Evolutionary conservation across 2,113 vertebrate species (phyloP), one percentile per base, ranked within the genome.

Genomic region (Myxocyprinus asiaticus): DNA sequence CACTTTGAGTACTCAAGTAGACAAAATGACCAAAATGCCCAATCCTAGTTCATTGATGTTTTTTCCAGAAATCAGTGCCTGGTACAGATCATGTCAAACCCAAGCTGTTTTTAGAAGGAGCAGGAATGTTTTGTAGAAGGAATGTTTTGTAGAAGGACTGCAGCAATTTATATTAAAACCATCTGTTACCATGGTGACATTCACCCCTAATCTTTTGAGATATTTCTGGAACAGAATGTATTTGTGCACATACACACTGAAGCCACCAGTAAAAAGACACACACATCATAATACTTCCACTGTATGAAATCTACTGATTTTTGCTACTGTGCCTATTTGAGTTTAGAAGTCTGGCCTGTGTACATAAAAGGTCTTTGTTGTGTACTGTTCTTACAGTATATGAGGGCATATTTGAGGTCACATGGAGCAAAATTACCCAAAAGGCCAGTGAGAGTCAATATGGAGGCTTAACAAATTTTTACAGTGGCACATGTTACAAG

Each of bases 141-240:
- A 81, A 68, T 74, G 71, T 81, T 85, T 81, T 83, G 75, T 67
- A 55, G 70, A 45, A 71, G 67, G 65, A 79, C 71, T 85, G 72
- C 79, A 76, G 78, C 77, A 75, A 81, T 83, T 85, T 83, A 73
- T 78, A 81, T 67, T 77, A 79, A 81, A 85, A 68, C 22, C 22
- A 33, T 83, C 79, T 83, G 84, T 85, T 85, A 81, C 81, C 79
- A 85, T 85, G 84, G 81, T 81, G 79, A 83, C 76, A 67, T 76
- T 78, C 84, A 81, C 79, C 64, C 56, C 69, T 65, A 61, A 58
- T 81, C 79, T 68, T 51, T 68, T 15, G 71, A 84, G 76, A 81
- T 81, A 81, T 83, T 85, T 83, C 76, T 78, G 70, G 76, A 69
- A 76, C 71, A 55, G 74, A 82, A 78, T 22, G 53, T 78, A 85